Evolutionary conservation across 1,140 invertebrate genomes (phyloP).

Genomic region (Drosophila suzukii): DNA sequence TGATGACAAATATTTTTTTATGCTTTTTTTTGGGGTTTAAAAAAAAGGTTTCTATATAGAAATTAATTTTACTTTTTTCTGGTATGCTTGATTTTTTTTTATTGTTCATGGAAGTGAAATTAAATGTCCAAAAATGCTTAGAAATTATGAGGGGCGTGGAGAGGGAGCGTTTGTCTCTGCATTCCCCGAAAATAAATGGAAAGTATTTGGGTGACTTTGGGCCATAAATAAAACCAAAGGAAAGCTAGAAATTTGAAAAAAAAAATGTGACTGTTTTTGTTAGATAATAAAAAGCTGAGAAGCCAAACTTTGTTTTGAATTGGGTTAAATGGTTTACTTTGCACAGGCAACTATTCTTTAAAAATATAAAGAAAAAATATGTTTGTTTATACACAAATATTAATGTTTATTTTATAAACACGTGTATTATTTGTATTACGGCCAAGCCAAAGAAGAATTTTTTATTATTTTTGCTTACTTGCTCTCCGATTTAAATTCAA

Average conservation of each 20-base stretch:
- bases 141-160: slow-evolving; percentile 6
- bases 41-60: slow-evolving; percentile 37
- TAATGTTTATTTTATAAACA: too few relatives aligned
- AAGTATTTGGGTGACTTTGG: slow-evolving; percentile 28
- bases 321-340: not conserved
- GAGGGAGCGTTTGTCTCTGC: slow-evolving; percentile 2
- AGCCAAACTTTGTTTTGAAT: not conserved
- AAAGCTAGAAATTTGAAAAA: slow-evolving; percentile 17
- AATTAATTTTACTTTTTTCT: slow-evolving; percentile 57
- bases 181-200: slow-evolving; percentile 40
- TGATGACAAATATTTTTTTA: slow-evolving; percentile 34
- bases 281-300: not conserved
- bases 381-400: too few relatives aligned
- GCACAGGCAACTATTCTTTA: not conserved
- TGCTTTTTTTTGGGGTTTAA: slow-evolving; percentile 8
- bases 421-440: not conserved
- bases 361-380: too few relatives aligned
- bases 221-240: slow-evolving; percentile 19
- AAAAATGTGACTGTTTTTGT: too few relatives aligned
- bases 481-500: slow-evolving; percentile 12
- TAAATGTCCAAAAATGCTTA: slow-evolving; percentile 45
- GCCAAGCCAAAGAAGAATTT: not conserved
- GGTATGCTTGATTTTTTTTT: not conserved
- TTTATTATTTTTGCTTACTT: not conserved
- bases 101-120: slow-evolving; percentile 61